Evolutionary conservation across 1,140 invertebrate genomes (phyloP), one percentile per base, ranked within the genome.

Genomic region (Papilio xuthus): DNA sequence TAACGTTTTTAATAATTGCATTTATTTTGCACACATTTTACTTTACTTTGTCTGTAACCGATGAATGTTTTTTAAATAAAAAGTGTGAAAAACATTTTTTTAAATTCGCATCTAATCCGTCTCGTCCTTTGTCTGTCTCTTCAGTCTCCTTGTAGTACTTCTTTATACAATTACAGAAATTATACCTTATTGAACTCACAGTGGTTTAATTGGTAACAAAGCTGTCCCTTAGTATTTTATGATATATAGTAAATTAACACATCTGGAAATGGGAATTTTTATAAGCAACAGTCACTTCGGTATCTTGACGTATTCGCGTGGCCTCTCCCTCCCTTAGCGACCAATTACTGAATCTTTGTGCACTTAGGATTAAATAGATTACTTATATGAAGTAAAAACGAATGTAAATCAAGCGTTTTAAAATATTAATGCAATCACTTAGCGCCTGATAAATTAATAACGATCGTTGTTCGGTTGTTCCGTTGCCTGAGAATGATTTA

Each of bases 341-440:
- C 2, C 50, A 53, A 47, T 53, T n/a, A 53, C 18, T 8, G 8
- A 53, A 6, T 53, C 50, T 2, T 6, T 2, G 50, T 53, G 50
- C 18, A 53, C 7, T 53, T n/a, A 8, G 13, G 9, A 8, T 7
- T 53, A 53, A 53, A 53, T 20, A 15, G 13, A 15, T 18, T 1
- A 20, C 26, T 28, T 18, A 28, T 67, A 6, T 7, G 15, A 37
- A 37, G 67, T 37, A 18, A 4, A n/a, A 9, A 32, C 12, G 15
- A 18, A 42, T 23, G 69, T 23, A 71, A 71, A 71, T 71, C 18
- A 71, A 71, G 41, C 41, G 7, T 73, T 44, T 73, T 73, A 18
- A 73, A 73, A 23, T 73, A 73, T 73, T 73, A 10, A 72, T 42
- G 12, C 10, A 47, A 72, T 72, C 70, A 72, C 42, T 72, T 72